phyloP scores from a whole-genome alignment of 35 echinoderm and acorn worm genomes.

The Strongylocentrotus purpuratus region DNA sequence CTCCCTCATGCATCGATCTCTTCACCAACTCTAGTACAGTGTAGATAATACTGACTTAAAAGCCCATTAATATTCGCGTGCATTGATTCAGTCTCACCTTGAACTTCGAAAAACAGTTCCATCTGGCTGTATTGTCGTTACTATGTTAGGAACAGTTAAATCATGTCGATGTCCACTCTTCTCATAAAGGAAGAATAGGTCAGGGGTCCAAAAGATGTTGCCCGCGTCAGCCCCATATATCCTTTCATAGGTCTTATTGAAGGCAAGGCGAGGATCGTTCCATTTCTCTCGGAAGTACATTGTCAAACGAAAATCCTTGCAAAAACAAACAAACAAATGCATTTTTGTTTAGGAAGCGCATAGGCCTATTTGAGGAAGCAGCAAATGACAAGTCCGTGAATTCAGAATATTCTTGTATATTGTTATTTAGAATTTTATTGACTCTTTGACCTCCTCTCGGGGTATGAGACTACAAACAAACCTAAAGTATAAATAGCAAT shows the following conservation, averaged over 20 bases:
- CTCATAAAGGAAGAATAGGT: conserved; percentile 66
- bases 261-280: conserved; percentile 41
- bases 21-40: neutral
- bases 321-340: neutral
- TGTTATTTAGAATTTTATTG: no score
- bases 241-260: neutral
- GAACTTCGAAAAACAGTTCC: conserved; percentile 49
- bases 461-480: no score
- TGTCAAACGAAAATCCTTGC: conserved; percentile 61
- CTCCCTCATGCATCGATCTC: neutral
- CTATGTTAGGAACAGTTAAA: conserved; percentile 50
- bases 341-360: no score
- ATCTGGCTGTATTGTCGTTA: conserved; percentile 50
- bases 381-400: no score
- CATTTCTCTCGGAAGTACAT: conserved; percentile 58
- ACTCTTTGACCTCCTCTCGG: no score
- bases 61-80: neutral
- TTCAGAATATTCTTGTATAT: no score
- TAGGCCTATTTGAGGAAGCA: no score
- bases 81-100: conserved; percentile 29
- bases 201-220: conserved; percentile 58
- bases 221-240: conserved; percentile 29
- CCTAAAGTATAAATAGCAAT: no score
- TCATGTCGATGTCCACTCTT: conserved; percentile 50
- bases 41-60: neutral